Evolutionary conservation across 2,113 vertebrate genomes (phyloP), one percentile per base, ranked within the genome.

Genomic region (Isichthys henryi): DNA sequence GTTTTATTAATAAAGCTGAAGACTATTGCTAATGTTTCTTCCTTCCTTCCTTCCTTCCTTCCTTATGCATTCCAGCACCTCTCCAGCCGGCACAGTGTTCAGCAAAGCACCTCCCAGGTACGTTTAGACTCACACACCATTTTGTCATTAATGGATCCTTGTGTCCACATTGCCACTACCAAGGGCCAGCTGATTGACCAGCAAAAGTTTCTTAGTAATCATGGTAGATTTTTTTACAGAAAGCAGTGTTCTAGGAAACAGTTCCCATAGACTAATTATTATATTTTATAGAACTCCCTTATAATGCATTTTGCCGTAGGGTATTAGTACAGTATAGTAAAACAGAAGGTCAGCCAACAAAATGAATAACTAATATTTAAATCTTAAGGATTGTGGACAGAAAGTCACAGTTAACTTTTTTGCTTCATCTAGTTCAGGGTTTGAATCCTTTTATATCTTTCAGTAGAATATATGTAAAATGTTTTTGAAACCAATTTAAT

Each of bases 51-150:
- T 0, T 86, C 49, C n/a, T 19, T 53, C 89, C 0, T 92, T 90
- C 92, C 89, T 95, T 80, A 9, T 58, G 93, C 90, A 94, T 92
- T 89, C 7, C 96, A 99, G 98, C 98, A 99, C 92, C 96, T 99
- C 90, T 98, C 97, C 90, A 99, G 98, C 93, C 96, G 98, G 92
- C 97, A 99, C 96, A 99, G 97, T 10, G 97, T 99, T 5, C 98
- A 98, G 92, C 98, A 99, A 92, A 99, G 97, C 94, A 97, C 97
- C 15, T 96, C 97, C 46, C 98, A 99, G 98, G 98, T 99, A 46
- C 10, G 49, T 53, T 49, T 27, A 80, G 11, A 43, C 35, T 80
- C 5, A 19, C 1, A 43, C 49, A 66, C 31, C 13, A 39, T 1
- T 43, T 50, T 86, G 15, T 58, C 19, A 43, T 17, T 58, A 43